Base-by-base conservation (phyloP, 2,113 vertebrate genomes). In the Gadus chalcogrammus region DNA sequence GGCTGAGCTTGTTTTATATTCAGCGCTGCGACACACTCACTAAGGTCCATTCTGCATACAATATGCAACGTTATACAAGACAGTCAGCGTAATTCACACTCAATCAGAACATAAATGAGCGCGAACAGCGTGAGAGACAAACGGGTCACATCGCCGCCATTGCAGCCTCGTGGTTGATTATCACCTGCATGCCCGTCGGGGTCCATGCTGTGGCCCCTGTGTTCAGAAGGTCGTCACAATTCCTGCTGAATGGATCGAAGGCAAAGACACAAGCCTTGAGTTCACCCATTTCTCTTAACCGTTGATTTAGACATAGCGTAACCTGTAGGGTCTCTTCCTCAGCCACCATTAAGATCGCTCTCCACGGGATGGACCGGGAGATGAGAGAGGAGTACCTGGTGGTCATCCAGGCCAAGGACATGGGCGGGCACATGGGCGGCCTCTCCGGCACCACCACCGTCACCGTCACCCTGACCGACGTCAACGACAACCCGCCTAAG, bases 381-480 rank as follows among this genome's bases (percentile, higher is more conserved):
- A 94, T 97, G 88, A 95, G 96, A 85, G 97, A 99, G 76, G 96
- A 98, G 78, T 99, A 98, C 79, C 91, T 95, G 75, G 96, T 99
- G 9, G 97, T 99, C 74, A 99, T 99, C 74, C 97, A 99, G 90
- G 97, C 97, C 70, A 99, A 98, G 88, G 97, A 99, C 86, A 99
- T 99, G 97, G 97, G 97, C 67, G 97, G 97, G 78, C 97, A 99
- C 78, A 98, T 98, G 84, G 97, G 97, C 0, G 97, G 97, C 70
- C 88, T 99, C 67, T 99, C 97, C 42, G 97, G 97, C 77, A 99
- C 97, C 0, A 99, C 97, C 0, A 98, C 97, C 0, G 94, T 98
- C 70, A 98, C 96, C 2, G 93, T 99, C 79, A 97, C 93, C 0
- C 93, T 99, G 16, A 96, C 93, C 0, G 97, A 99, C 75, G 93